A percentile compares a stretch with the other conserved stretches of the same genome.
Evolutionary conservation across 2,113 vertebrate species (phyloP).

Genomic region (Pao palembangensis): DNA sequence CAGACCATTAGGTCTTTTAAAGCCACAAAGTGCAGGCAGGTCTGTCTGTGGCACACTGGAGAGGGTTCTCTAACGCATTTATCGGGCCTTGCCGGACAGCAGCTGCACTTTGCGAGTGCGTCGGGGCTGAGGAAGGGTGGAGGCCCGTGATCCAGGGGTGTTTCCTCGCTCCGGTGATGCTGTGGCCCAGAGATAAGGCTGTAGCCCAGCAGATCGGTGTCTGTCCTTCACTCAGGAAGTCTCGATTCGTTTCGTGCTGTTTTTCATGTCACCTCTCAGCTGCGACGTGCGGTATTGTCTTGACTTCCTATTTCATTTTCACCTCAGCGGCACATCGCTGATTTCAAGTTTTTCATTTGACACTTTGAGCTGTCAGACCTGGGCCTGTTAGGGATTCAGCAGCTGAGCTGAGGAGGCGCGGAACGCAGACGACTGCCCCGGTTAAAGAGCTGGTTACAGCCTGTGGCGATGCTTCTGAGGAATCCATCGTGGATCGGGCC

Average conservation of each 20-base stretch:
- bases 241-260: background rate
- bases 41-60: too few species aligned
- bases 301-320: background rate
- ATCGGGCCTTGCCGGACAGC: background rate
- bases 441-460: background rate
- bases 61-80: background rate
- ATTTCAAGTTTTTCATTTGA: slow-evolving; percentile 5
- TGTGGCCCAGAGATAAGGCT: slow-evolving; percentile 50
- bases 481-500: too few species aligned
- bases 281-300: background rate
- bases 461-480: background rate
- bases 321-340: background rate
- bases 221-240: background rate
- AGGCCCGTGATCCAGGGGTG: slow-evolving; percentile 38
- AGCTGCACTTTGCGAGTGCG: slow-evolving; percentile 3
- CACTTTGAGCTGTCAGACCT: slow-evolving; percentile 13
- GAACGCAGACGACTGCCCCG: background rate
- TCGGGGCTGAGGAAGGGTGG: slow-evolving; percentile 39
- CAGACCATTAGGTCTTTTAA: too few species aligned
- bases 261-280: background rate
- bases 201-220: background rate
- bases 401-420: slow-evolving; percentile 11
- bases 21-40: too few species aligned
- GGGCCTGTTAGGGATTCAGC: slow-evolving; percentile 32
- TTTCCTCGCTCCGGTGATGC: slow-evolving; percentile 31